Evolutionary conservation across 2,113 vertebrate species (phyloP).

Genomic region (Steatornis caripensis): DNA sequence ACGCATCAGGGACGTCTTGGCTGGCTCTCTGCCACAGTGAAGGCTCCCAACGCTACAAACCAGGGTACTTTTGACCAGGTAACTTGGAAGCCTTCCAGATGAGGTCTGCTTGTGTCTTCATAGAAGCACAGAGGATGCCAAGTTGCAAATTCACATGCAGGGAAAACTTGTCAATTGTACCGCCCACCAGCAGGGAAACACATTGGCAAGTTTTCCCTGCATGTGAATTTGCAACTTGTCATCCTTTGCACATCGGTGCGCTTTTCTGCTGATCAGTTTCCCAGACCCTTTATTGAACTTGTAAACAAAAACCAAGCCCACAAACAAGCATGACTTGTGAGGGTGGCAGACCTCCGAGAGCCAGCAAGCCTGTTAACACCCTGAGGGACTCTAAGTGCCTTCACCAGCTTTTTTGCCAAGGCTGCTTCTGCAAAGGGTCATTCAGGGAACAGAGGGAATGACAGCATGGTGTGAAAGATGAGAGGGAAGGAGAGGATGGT

Average conservation of each 20-base stretch:
- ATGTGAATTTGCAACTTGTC: too few relatives aligned
- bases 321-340: not conserved
- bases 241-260: too few relatives aligned
- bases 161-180: not conserved
- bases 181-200: not conserved
- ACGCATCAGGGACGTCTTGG: not conserved
- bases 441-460: constrained; percentile 67
- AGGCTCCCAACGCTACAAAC: not conserved
- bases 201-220: too few relatives aligned
- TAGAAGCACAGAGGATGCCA: not conserved
- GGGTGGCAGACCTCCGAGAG: not conserved
- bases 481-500: constrained; percentile 57
- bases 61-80: not conserved
- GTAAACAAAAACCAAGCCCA: not conserved
- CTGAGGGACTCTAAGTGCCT: not conserved
- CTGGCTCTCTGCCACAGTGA: not conserved
- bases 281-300: not conserved
- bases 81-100: not conserved
- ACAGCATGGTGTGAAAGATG: constrained; percentile 74
- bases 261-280: not conserved
- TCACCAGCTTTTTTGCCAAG: constrained; percentile 18
- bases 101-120: not conserved
- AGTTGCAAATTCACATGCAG: not conserved
- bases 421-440: constrained; percentile 67
- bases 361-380: not conserved